These are phyloP conservation scores for Ennomos erosarius DNA, from an alignment of 2,888 invertebrate species.

Conservation along the genomic window DNA sequence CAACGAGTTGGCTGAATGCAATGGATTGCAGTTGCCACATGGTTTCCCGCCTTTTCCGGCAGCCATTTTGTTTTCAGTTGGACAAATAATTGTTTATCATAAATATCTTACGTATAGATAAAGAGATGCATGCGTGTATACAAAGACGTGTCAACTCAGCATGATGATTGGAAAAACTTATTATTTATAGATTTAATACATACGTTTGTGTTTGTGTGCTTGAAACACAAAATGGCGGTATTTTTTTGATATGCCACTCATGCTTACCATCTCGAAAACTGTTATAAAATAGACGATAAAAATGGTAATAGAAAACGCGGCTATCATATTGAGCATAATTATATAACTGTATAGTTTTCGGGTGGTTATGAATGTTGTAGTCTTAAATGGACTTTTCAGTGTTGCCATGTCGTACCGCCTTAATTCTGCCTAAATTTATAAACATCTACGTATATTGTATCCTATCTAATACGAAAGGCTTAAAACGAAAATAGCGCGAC, in stretches of 20 bases:
- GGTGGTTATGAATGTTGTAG: slow-evolving; percentile 34
- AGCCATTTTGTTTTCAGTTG: slow-evolving; percentile 51
- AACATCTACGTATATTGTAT: slow-evolving; percentile 76
- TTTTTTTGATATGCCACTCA: slow-evolving; percentile 53
- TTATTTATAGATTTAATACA: slow-evolving; percentile 5
- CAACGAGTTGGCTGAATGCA: slow-evolving; percentile 20
- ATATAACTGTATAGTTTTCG: slow-evolving; percentile 19
- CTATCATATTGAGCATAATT: slow-evolving; percentile 38
- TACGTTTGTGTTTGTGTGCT: slow-evolving; percentile 19
- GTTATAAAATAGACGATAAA: slow-evolving; percentile 13
- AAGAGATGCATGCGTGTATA: slow-evolving; percentile 63
- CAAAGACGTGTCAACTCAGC: slow-evolving; percentile 29
- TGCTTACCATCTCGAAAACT: slow-evolving; percentile 16
- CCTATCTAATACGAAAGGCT: slow-evolving; percentile 80
- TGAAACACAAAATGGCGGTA: slow-evolving; percentile 51
- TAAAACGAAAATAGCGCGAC: slow-evolving; percentile 66
- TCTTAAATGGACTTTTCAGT: slow-evolving; percentile 37
- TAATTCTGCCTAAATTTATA: slow-evolving; percentile 66
- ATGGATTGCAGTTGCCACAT: slow-evolving; percentile 22
- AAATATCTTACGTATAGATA: slow-evolving; percentile 66
- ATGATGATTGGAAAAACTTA: slow-evolving; percentile 23
- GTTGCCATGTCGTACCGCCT: slow-evolving; percentile 50
- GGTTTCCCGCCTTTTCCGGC: slow-evolving; percentile 41
- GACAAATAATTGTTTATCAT: slow-evolving; percentile 58
- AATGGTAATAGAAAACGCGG: slow-evolving; percentile 26